These are phyloP conservation scores for Limnephilus marmoratus DNA, from an alignment of 2,888 invertebrate species.

Conservation along the genomic window DNA sequence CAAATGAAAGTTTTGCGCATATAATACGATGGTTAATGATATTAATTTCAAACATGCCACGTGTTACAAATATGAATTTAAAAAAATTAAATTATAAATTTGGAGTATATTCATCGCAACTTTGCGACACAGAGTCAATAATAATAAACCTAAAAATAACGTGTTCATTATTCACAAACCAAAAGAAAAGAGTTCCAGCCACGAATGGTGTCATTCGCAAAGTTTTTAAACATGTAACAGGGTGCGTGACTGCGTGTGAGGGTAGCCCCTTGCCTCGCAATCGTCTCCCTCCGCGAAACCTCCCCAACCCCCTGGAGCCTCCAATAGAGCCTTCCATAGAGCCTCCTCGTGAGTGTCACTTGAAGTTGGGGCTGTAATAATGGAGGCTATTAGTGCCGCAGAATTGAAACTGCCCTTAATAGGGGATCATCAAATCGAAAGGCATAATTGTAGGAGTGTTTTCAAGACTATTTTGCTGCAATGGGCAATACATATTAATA, in stretches of 20 bases:
- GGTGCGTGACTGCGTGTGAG: slow-evolving; percentile 35
- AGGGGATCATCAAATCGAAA: slow-evolving; percentile 10
- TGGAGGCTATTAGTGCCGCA: slow-evolving; percentile 33
- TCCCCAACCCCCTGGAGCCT: neutral
- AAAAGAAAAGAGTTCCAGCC: slow-evolving; percentile 27
- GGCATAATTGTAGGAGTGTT: slow-evolving; percentile 28
- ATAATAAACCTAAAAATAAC: slow-evolving; percentile 1
- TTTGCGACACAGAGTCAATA: neutral
- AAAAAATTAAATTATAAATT: neutral
- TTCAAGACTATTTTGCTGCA: slow-evolving; percentile 2
- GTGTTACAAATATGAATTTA: neutral
- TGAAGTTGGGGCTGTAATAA: slow-evolving; percentile 37
- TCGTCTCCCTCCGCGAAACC: neutral
- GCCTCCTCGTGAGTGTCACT: slow-evolving; percentile 26
- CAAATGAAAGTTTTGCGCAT: neutral
- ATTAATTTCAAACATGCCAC: too few species aligned
- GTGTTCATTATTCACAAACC: neutral
- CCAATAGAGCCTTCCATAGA: neutral
- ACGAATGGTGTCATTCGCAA: slow-evolving; percentile 31
- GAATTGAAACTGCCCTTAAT: slow-evolving; percentile 45
- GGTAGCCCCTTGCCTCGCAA: neutral
- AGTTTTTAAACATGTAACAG: slow-evolving; percentile 9
- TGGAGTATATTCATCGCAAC: neutral
- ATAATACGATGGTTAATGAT: neutral
- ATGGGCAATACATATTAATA: neutral